phyloP scores from a whole-genome alignment of 1,140 invertebrate genomes.

The Fopius arisanus region DNA sequence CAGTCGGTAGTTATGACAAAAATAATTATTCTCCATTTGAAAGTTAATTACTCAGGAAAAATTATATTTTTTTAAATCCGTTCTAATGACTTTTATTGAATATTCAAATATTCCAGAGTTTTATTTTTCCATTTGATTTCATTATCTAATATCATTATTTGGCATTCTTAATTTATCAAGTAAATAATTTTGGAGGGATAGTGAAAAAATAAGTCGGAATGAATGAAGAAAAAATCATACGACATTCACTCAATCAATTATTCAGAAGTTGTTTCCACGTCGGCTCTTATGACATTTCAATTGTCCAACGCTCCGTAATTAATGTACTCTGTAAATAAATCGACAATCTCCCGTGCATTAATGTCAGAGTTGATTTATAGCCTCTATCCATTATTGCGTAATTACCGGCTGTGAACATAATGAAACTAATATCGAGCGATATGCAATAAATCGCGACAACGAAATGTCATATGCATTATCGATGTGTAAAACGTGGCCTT shows the following conservation, averaged over 20 bases:
- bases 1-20: no score
- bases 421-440: background rate
- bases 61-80: no score
- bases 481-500: background rate
- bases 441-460: background rate
- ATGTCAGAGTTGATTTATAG: background rate
- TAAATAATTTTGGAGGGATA: no score
- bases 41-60: no score
- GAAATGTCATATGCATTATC: background rate
- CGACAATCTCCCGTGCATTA: background rate
- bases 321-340: background rate
- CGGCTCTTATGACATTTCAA: background rate
- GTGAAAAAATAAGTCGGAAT: no score
- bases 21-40: no score
- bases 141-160: no score
- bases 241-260: background rate
- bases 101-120: no score
- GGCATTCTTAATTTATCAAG: no score
- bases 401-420: background rate
- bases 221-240: no score
- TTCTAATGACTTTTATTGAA: no score
- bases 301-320: background rate
- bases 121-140: no score
- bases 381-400: background rate
- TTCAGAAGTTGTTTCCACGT: background rate